Evolutionary conservation across 2,113 vertebrate species (phyloP).

Genomic region (Hassar affinis): DNA sequence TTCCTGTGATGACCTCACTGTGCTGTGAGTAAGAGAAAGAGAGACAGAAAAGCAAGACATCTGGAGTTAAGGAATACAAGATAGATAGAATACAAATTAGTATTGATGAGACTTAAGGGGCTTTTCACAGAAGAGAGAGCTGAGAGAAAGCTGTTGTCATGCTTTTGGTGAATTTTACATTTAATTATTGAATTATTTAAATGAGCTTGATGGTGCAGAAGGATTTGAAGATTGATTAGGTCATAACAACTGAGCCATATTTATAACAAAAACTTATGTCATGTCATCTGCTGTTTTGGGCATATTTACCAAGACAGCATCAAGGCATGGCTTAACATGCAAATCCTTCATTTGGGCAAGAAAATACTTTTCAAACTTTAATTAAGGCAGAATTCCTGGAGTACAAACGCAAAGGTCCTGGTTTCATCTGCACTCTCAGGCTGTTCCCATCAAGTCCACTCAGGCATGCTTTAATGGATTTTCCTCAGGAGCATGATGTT

Average conservation of each 20-base stretch:
- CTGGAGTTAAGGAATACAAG: neutral
- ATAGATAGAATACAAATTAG: neutral
- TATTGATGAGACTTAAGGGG: neutral
- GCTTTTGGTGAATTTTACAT: neutral
- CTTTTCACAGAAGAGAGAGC: neutral
- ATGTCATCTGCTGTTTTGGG: neutral
- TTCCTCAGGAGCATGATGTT: neutral
- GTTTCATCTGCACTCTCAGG: neutral
- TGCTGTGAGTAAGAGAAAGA: constrained; percentile 71
- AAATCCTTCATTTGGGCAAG: neutral
- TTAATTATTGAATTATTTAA: neutral
- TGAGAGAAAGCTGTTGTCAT: neutral
- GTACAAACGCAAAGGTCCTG: neutral
- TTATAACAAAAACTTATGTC: neutral
- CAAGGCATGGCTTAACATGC: neutral
- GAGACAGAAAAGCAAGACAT: neutral
- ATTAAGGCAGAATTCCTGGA: neutral
- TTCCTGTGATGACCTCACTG: constrained; percentile 71
- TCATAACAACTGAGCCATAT: neutral
- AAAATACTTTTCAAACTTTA: neutral
- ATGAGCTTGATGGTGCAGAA: neutral
- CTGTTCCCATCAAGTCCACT: neutral
- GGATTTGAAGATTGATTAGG: neutral
- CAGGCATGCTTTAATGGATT: neutral
- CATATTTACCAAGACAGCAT: neutral